Conservation (phyloP, 2,888 invertebrate species). For the Hirtodrosophila alboralis region DNA sequence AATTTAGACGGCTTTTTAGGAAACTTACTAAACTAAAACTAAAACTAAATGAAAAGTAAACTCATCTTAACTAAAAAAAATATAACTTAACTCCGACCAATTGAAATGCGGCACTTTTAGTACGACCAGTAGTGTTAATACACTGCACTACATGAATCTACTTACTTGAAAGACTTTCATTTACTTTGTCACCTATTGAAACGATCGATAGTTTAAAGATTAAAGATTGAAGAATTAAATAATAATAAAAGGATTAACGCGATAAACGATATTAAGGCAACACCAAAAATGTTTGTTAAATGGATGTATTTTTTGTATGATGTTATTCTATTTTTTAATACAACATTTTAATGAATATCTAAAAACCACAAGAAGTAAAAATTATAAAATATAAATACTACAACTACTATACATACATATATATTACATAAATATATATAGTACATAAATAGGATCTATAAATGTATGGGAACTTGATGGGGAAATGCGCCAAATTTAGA, state of each 20-base stretch:
- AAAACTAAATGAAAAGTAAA: no score
- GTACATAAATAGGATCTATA: not conserved
- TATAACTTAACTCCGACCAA: conserved; percentile 71
- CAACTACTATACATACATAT: conserved; percentile 38
- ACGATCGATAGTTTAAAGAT: conserved; percentile 33
- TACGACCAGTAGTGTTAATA: conserved; percentile 68
- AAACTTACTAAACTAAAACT: conserved; percentile 6
- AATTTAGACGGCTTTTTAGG: conserved; percentile 28
- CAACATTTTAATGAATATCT: conserved; percentile 43
- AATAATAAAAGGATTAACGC: conserved; percentile 3
- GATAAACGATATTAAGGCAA: conserved; percentile 46
- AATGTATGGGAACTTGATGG: conserved; percentile 37
- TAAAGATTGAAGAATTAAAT: conserved; percentile 6
- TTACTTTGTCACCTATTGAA: conserved; percentile 62
- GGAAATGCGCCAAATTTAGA: conserved; percentile 73
- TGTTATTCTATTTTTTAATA: conserved; percentile 72
- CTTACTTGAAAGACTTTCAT: conserved; percentile 74
- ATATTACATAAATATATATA: conserved; percentile 36
- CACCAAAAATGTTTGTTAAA: conserved; percentile 66
- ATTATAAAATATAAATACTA: conserved; percentile 3
- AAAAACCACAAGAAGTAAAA: no score
- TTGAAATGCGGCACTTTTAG: conserved; percentile 70
- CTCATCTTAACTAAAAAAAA: conserved; percentile 27
- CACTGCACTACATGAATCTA: conserved; percentile 63
- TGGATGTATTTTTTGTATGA: conserved; percentile 74